These are phyloP conservation scores for Agrotis exclamationis DNA, from an alignment of 2,888 invertebrate genomes.

Conservation along the genomic window DNA sequence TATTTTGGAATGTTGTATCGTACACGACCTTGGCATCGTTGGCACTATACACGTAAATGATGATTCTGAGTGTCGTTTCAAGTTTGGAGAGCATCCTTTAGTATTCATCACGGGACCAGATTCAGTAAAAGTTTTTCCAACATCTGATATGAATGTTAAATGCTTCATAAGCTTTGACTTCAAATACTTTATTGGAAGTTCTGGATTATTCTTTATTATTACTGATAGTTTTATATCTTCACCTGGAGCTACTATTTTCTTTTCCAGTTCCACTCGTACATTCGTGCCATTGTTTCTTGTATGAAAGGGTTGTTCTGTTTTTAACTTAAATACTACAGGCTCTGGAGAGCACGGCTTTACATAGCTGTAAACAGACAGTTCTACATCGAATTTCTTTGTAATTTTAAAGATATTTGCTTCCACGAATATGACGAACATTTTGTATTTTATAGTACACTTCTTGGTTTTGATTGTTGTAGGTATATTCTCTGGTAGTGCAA, in stretches of 20 bases:
- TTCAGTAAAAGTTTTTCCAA: not conserved
- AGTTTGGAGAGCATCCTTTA: not conserved
- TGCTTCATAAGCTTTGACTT: slow-evolving; percentile 6
- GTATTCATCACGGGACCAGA: slow-evolving; percentile 13
- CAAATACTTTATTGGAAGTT: slow-evolving; percentile 12
- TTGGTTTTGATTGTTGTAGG: slow-evolving; percentile 13
- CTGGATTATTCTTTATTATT: not conserved
- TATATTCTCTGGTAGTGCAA: slow-evolving; percentile 8
- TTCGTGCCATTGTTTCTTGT: not conserved
- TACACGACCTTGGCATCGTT: slow-evolving; percentile 1
- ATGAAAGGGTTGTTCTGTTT: not conserved
- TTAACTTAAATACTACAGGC: not conserved
- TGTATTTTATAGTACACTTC: slow-evolving; percentile 14
- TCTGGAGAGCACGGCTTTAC: slow-evolving; percentile 1
- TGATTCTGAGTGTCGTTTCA: not conserved
- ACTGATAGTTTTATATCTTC: slow-evolving; percentile 12
- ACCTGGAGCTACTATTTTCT: not conserved
- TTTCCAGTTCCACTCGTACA: slow-evolving; percentile 9
- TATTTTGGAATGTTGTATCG: slow-evolving; percentile 16
- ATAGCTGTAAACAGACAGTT: slow-evolving; percentile 10
- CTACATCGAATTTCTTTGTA: slow-evolving; percentile 1
- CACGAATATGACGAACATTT: slow-evolving; percentile 1
- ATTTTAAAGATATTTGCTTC: slow-evolving; percentile 1
- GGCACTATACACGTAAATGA: slow-evolving; percentile 2
- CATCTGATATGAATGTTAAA: slow-evolving; percentile 9